Evolutionary conservation across 2,113 vertebrate species (phyloP).

Genomic region (Daubentonia madagascariensis): DNA sequence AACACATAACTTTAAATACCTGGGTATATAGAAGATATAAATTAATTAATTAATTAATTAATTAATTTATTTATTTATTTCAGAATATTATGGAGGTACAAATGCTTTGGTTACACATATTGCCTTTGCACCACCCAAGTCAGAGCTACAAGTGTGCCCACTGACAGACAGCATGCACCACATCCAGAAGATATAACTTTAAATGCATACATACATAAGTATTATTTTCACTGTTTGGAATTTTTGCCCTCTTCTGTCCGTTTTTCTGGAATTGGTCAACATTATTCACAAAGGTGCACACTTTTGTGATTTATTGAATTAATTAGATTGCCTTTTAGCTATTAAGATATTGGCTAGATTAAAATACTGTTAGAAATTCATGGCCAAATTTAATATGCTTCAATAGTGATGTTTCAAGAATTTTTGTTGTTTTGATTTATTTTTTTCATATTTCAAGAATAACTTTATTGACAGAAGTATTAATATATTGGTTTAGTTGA

Average conservation of each 20-base stretch:
- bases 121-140: no score
- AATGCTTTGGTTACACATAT: no score
- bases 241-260: not conserved
- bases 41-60: no score
- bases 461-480: not conserved
- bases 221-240: no score
- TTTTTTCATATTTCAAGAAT: not conserved
- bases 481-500: not conserved
- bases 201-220: no score
- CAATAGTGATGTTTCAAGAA: not conserved
- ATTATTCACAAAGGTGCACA: not conserved
- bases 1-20: no score
- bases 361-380: not conserved
- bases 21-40: no score
- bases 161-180: no score
- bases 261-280: not conserved
- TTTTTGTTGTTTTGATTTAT: not conserved
- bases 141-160: no score
- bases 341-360: not conserved
- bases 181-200: no score
- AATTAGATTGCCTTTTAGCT: not conserved
- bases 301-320: not conserved
- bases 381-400: not conserved
- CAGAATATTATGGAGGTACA: no score
- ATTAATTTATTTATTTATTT: no score